Conservation (phyloP, 2,888 invertebrate genomes). For the Petrolisthes manimaculis region DNA sequence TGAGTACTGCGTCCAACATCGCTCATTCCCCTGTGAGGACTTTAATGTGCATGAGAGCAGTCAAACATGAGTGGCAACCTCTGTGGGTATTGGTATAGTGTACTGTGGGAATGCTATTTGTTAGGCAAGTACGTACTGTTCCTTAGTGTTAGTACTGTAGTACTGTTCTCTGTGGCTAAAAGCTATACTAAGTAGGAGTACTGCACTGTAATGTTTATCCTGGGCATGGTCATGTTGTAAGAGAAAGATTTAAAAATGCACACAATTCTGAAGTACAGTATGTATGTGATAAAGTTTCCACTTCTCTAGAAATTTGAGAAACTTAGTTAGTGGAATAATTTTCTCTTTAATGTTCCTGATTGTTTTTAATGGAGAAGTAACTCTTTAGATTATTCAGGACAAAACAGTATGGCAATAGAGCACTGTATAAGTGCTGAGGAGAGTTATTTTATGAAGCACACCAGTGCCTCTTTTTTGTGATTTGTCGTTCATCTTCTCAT, state of each 20-base stretch:
- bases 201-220: slow-evolving; percentile 25
- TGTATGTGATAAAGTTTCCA: too few species aligned
- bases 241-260: too few species aligned
- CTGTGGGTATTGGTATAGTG: slow-evolving; percentile 21
- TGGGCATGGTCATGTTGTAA: background rate
- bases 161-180: slow-evolving; percentile 33
- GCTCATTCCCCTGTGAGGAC: slow-evolving; percentile 21
- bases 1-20: slow-evolving; percentile 20
- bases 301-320: too few species aligned
- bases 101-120: slow-evolving; percentile 31
- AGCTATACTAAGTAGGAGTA: slow-evolving; percentile 35
- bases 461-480: background rate
- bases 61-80: slow-evolving; percentile 12
- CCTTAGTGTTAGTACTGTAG: slow-evolving; percentile 21
- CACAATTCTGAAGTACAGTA: too few species aligned
- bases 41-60: slow-evolving; percentile 36
- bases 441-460: background rate
- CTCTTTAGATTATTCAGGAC: too few species aligned
- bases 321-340: too few species aligned
- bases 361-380: too few species aligned
- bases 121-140: slow-evolving; percentile 38
- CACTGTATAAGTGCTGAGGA: background rate
- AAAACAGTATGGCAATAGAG: background rate
- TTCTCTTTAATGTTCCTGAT: too few species aligned
- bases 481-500: background rate